Base-by-base conservation (phyloP, 2,113 vertebrate genomes). In the Tretioscincus oriximinensis region DNA sequence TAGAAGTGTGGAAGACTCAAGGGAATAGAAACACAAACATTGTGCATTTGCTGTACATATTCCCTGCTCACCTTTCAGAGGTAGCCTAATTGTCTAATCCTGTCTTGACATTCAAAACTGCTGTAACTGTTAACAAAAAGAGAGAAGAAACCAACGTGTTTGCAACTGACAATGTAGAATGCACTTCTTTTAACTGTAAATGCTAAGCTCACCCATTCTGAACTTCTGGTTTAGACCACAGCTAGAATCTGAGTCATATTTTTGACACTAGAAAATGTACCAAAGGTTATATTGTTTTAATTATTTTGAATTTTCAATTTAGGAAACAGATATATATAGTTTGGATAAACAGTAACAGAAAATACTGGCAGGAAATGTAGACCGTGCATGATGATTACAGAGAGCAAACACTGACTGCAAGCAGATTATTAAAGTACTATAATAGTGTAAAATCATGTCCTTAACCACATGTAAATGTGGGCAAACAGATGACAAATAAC, bases 41-140 rank as follows among this genome's bases (percentile, higher is more conserved):
- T 26, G 54, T 22, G 0, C 0, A 0, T 26, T 41, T 72, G 66
- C 45, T 77, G 0, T 1, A 16, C n/a, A 0, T 2, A 1, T 51
- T 24, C 20, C 65, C 31, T 51, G 24, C 63, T 74, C 9, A 2
- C 31, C 45, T 71, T 71, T 61, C 66, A 9, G 4, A 22, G 70
- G 18, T 47, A 58, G 41, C 1, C 45, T 64, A 26, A 0, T 1
- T 45, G 54, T 29, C 54, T 63, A 8, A 2, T 67, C 58, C 2
- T 72, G 54, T 69, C 58, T 74, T 72, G 73, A 7, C 7, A 0
- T 6, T 49, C 0, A 12, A 61, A 45, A 58, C 9, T 18, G 14
- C 41, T 63, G 51, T 54, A 63, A 41, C 35, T 41, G 75, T 28
- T n/a, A 78, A 6, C 35, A 24, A 45, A 77, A 75, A 73, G n/a